phyloP scores from a whole-genome alignment of 2,888 invertebrate species.

The Ochropleura leucogaster region DNA sequence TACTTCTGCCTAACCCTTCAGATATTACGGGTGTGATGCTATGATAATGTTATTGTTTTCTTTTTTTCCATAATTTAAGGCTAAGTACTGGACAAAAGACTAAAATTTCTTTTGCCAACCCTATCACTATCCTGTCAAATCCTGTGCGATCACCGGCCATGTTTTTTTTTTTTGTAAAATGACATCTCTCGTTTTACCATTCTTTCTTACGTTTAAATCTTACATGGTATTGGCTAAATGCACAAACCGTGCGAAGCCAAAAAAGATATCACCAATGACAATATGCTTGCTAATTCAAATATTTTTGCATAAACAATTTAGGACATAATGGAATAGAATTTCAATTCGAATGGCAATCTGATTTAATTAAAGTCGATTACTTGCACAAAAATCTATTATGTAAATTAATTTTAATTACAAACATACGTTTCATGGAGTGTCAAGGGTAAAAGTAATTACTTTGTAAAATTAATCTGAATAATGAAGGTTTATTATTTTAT shows the following conservation, averaged over 20 bases:
- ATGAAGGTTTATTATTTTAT: slow-evolving; percentile 19
- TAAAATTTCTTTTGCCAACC: not conserved
- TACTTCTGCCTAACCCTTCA: no score
- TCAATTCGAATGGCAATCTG: slow-evolving; percentile 4
- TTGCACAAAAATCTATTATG: slow-evolving; percentile 28
- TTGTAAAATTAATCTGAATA: not conserved
- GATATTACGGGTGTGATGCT: no score
- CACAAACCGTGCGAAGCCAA: no score
- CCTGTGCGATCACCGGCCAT: not conserved
- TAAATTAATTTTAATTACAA: slow-evolving; percentile 24
- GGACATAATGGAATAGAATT: slow-evolving; percentile 1
- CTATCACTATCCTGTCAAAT: not conserved
- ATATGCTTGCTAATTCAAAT: not conserved
- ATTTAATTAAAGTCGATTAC: slow-evolving; percentile 23
- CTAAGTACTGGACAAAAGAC: no score
- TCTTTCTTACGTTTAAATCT: no score
- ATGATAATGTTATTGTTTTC: no score
- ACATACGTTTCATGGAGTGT: slow-evolving; percentile 4
- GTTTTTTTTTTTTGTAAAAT: not conserved
- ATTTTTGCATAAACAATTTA: not conserved
- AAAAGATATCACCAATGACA: not conserved
- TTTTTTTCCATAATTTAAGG: no score
- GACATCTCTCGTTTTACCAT: not conserved
- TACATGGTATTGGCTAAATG: no score
- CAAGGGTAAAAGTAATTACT: slow-evolving; percentile 16